Conservation (phyloP, 2,113 vertebrate genomes). For the Zosterops japonicus region DNA sequence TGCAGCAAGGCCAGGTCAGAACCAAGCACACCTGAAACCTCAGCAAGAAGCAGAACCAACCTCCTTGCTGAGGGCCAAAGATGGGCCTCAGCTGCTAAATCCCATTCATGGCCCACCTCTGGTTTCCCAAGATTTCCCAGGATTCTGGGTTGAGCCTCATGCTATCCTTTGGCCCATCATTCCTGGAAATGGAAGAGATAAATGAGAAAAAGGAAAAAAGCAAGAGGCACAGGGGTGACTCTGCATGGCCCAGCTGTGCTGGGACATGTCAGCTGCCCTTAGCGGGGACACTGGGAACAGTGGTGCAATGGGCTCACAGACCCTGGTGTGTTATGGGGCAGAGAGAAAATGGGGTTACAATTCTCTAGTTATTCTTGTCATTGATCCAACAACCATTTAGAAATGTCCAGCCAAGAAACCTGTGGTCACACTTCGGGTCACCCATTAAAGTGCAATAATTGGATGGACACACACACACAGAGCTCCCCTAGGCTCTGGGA, state of each 20-base stretch:
- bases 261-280: background rate
- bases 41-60: background rate
- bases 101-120: background rate
- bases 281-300: background rate
- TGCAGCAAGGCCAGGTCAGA: background rate
- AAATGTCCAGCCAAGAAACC: background rate
- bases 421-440: background rate
- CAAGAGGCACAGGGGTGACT: background rate
- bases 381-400: background rate
- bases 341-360: background rate
- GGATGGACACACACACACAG: background rate
- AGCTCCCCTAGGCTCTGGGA: background rate
- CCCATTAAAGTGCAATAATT: background rate
- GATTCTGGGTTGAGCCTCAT: background rate
- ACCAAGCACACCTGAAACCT: background rate
- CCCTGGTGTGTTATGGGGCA: accelerated
- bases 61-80: background rate
- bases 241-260: background rate
- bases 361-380: background rate
- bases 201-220: background rate
- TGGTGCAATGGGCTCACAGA: background rate
- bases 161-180: background rate
- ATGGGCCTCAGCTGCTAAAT: background rate
- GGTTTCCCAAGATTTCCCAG: background rate
- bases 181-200: background rate